Conservation (phyloP, 2,888 invertebrate species). For the Sphaerophoria rueppellii region DNA sequence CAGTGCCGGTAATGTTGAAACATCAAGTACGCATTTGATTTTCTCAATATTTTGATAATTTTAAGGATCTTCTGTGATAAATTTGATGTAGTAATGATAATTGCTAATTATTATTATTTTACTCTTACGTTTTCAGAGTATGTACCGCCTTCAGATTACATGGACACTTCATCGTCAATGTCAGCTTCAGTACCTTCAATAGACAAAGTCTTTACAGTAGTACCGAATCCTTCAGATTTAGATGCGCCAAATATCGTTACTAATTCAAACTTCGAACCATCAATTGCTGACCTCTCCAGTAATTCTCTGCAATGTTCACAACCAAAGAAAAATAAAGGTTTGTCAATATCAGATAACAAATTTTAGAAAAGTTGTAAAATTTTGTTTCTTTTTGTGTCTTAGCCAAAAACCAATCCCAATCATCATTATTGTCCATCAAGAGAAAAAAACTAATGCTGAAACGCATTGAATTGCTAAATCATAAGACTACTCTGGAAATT, state of each 20-base stretch:
- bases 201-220: no score
- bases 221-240: no score
- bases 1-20: no score
- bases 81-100: no score
- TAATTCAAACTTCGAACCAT: no score
- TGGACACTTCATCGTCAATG: conserved; percentile 3
- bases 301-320: neutral
- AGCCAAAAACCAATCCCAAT: neutral
- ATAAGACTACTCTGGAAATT: conserved; percentile 15
- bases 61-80: no score
- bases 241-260: no score
- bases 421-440: conserved; percentile 74
- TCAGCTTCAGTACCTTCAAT: neutral
- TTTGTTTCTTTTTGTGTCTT: neutral
- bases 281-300: neutral
- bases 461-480: conserved; percentile 8
- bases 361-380: neutral
- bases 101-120: neutral
- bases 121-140: neutral
- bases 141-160: neutral
- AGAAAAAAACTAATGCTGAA: conserved; percentile 4
- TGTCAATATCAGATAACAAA: neutral
- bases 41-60: no score
- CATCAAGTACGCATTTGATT: no score
- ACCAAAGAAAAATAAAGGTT: neutral